These are phyloP conservation scores for Lemur catta DNA, from an alignment of 2,797 vertebrate genomes.

Conservation along the genomic window DNA sequence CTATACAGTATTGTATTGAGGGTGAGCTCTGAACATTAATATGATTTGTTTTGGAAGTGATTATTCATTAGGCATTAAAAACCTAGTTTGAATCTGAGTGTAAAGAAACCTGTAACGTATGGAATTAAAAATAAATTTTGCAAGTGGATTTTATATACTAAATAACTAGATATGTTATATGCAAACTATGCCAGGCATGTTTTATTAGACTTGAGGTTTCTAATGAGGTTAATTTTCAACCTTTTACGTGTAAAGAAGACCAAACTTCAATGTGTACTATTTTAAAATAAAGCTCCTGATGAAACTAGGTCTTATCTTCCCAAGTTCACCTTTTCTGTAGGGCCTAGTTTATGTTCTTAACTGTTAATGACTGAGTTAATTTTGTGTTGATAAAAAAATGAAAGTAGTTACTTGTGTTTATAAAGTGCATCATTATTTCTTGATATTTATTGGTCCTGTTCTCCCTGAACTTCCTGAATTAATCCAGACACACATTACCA, in stretches of 20 bases:
- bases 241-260: constrained; percentile 15
- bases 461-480: not conserved
- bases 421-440: not conserved
- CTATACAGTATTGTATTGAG: not conserved
- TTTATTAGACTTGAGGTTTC: constrained; percentile 29
- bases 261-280: not conserved
- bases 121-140: not conserved
- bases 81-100: not conserved
- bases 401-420: not conserved
- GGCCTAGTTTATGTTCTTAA: not conserved
- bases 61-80: constrained; percentile 25
- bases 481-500: not conserved
- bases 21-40: not conserved
- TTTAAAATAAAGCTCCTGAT: constrained; percentile 13
- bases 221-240: constrained; percentile 39
- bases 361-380: not conserved
- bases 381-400: not conserved
- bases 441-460: not conserved
- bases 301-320: not conserved
- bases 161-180: not conserved
- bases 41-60: not conserved
- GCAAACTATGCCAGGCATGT: not conserved
- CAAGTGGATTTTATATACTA: not conserved
- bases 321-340: not conserved
- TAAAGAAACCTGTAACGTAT: not conserved